Evolutionary conservation across 37 sponge, comb jelly and placozoan species (phyloP).

Genomic region (Spongilla lacustris): DNA sequence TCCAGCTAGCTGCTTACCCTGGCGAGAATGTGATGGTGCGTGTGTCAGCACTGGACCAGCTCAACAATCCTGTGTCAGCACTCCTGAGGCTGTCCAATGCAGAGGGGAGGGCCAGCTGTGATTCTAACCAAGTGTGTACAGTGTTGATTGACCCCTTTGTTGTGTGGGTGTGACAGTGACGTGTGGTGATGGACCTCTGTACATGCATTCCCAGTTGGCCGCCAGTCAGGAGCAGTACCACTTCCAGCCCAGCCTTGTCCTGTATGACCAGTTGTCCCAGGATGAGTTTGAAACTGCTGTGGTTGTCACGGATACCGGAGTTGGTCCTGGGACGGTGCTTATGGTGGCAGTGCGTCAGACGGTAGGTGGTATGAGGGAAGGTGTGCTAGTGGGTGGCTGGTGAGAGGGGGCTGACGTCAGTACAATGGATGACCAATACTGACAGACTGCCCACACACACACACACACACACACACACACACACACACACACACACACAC

Average conservation of each 20-base stretch:
- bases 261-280: neutral
- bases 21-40: conserved; percentile 16
- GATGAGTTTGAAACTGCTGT: neutral
- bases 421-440: too few relatives aligned
- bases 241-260: neutral
- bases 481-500: too few relatives aligned
- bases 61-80: conserved; percentile 4
- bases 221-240: neutral
- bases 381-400: too few relatives aligned
- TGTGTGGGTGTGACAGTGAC: too few relatives aligned
- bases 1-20: conserved; percentile 27
- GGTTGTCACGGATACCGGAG: neutral
- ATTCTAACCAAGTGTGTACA: neutral
- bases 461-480: too few relatives aligned
- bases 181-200: too few relatives aligned
- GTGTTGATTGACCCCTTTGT: neutral
- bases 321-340: neutral
- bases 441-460: too few relatives aligned
- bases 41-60: conserved; percentile 30
- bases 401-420: too few relatives aligned
- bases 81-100: conserved; percentile 6
- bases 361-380: neutral
- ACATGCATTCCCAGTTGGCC: neutral
- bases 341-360: neutral
- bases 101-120: neutral